Base-by-base conservation (phyloP, 2,113 vertebrate species). In the Dromas ardeola region DNA sequence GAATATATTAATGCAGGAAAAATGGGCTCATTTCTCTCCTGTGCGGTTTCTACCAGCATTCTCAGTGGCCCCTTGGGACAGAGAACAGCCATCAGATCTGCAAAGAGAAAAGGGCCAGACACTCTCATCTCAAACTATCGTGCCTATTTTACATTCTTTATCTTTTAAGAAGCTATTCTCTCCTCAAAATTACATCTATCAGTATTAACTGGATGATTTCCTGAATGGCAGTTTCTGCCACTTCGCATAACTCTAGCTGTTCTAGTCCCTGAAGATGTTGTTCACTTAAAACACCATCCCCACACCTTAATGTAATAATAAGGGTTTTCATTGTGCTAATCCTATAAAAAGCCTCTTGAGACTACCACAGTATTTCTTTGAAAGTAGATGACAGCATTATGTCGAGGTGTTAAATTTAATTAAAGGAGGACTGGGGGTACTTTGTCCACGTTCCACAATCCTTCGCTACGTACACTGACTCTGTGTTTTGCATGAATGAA, bases 1-100 rank as follows among this genome's bases (percentile, higher is more conserved):
- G 99, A 99, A 96, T 99, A 99, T 95, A 99, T 99, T 94, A 99
- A 98, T 10, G 99, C 99, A 25, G 99, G 99, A 91, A 99, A 99
- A 95, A 99, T 99, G 87, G 99, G 99, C 93, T 99, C 99, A 12
- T 99, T 99, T 65, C 99, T 98, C 77, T 99, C 99, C 98, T 99
- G 99, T 20, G 99, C 99, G 3, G 99, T 99, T 96, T 99, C 99
- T 88, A 99, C 99, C 97, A 99, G 94, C 99, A 99, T 99, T 90
- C 99, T 97, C 85, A 99, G 97, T 1, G 99, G 99, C 52, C 99
- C 99, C 94, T 99, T 99, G 18, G 99, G 99, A 77, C 98, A 99
- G 34, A 99, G 98, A 92, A 99, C 99, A 40, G 99, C 99, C 92
- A 99, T 98, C 56, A 99, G 97, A 98, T 99, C 99, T 99, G 98